Conservation (phyloP, 2,113 vertebrate genomes). For the Grallaria varia region DNA sequence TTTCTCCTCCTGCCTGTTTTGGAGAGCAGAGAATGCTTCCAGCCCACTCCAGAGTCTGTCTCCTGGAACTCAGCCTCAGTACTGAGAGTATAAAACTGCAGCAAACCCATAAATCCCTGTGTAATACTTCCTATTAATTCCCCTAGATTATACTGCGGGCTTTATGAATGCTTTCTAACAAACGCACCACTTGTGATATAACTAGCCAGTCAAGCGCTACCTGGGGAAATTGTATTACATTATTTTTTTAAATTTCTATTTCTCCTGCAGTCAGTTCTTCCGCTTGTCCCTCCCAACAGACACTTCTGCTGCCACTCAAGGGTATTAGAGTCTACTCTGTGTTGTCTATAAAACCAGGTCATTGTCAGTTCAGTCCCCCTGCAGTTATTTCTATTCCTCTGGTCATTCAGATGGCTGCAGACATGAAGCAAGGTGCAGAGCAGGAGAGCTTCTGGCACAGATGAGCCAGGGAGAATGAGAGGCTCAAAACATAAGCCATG, state of each 20-base stretch:
- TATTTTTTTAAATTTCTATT: neutral
- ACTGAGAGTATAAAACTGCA: neutral
- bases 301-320: neutral
- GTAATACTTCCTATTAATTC: neutral
- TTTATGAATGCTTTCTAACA: constrained; percentile 10
- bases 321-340: neutral
- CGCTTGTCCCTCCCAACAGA: neutral
- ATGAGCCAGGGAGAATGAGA: neutral
- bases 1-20: neutral
- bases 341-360: neutral
- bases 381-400: neutral
- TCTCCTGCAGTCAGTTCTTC: neutral
- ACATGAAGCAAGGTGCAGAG: neutral
- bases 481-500: neutral
- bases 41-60: neutral
- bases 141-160: neutral
- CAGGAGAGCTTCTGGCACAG: neutral
- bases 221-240: neutral
- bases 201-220: neutral
- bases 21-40: neutral
- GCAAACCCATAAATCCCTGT: neutral
- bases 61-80: neutral
- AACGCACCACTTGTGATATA: neutral
- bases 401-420: neutral
- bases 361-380: neutral